Evolutionary conservation across 1,140 invertebrate genomes (phyloP).

Genomic region (Zaprionus africanus): DNA sequence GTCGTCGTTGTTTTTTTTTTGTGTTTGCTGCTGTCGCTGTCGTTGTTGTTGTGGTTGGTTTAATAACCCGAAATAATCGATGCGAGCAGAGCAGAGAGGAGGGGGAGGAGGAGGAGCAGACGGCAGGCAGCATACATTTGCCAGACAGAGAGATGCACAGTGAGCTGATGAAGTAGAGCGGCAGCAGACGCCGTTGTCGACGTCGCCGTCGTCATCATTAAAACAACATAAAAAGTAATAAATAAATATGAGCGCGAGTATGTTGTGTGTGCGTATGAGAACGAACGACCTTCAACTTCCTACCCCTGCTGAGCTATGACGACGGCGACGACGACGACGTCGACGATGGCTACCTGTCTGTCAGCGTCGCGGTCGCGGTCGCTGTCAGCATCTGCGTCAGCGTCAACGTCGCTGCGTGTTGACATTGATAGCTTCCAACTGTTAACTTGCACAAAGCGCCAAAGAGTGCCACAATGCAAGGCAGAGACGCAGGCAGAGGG

Average conservation of each 20-base stretch:
- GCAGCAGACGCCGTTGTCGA: constrained; percentile 28
- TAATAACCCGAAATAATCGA: constrained; percentile 82
- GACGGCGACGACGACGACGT: constrained; percentile 26
- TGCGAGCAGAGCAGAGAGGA: constrained; percentile 20
- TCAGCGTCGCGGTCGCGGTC: constrained; percentile 22
- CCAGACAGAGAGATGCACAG: constrained; percentile 69
- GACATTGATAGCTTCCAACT: constrained; percentile 78
- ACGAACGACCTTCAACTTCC: constrained; percentile 82
- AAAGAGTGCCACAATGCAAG: constrained; percentile 37
- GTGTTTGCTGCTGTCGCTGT: constrained; percentile 20
- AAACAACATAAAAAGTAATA: constrained; percentile 83
- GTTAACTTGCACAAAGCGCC: constrained; percentile 63
- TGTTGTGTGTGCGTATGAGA: constrained; percentile 61
- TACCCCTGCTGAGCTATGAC: constrained; percentile 62
- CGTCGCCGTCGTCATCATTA: constrained; percentile 70
- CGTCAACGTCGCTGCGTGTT: constrained; percentile 47
- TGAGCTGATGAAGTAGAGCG: constrained; percentile 51
- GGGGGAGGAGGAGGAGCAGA: not conserved
- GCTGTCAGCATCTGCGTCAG: constrained; percentile 15
- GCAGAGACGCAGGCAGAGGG: constrained; percentile 21
- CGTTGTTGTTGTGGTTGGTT: constrained; percentile 69
- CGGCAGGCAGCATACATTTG: constrained; percentile 18
- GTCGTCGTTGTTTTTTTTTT: constrained; percentile 28
- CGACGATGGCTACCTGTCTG: constrained; percentile 67
- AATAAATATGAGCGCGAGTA: constrained; percentile 75